Conservation (phyloP, 64 coral and sea anemone species). For the Montipora efflorescens region DNA sequence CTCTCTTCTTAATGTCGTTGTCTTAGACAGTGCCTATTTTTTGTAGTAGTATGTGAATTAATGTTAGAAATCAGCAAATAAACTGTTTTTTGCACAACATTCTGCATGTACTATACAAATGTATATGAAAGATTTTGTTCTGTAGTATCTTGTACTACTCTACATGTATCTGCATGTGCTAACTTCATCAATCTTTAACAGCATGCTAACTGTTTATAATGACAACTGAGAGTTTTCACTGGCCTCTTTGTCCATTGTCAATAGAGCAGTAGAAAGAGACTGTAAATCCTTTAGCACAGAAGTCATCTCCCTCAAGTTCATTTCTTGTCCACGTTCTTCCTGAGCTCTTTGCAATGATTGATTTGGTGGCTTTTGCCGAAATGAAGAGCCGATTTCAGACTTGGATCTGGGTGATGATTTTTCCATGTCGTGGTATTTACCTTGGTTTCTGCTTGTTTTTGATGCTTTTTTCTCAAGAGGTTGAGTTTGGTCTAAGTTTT, state of each 20-base stretch:
- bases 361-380: background rate
- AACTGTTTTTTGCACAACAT: too few relatives aligned
- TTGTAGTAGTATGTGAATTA: too few relatives aligned
- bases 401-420: background rate
- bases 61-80: too few relatives aligned
- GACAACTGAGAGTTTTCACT: constrained; percentile 29
- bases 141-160: background rate
- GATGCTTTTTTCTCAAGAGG: background rate
- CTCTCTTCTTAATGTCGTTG: too few relatives aligned
- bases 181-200: background rate
- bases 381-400: background rate
- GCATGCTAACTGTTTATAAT: background rate
- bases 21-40: too few relatives aligned
- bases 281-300: constrained; percentile 59
- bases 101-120: too few relatives aligned
- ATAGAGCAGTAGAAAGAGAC: constrained; percentile 48
- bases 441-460: constrained; percentile 24
- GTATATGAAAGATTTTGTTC: too few relatives aligned
- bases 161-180: too few relatives aligned
- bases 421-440: background rate
- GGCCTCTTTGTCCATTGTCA: constrained; percentile 54
- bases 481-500: constrained; percentile 15
- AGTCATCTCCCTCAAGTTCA: constrained; percentile 33
- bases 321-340: background rate
- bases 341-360: background rate